These are phyloP conservation scores for Vannuccia rotundouncinata DNA, from an alignment of 2,888 invertebrate genomes.

Conservation along the genomic window DNA sequence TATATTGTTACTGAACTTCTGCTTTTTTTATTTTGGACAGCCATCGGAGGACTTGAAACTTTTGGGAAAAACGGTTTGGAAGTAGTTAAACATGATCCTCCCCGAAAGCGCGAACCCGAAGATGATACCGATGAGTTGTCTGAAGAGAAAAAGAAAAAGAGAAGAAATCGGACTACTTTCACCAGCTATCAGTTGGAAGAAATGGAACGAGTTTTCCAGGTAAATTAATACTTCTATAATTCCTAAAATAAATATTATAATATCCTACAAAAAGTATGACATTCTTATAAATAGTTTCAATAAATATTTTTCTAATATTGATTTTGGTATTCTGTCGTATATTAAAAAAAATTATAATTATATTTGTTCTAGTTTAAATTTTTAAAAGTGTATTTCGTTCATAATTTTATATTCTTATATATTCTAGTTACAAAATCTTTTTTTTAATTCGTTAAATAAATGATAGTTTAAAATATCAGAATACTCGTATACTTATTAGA, in stretches of 20 bases:
- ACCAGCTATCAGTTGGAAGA: constrained; percentile 57
- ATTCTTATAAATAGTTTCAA: too few species aligned
- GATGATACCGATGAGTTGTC: constrained; percentile 36
- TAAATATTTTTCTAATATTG: too few species aligned
- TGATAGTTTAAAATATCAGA: too few species aligned
- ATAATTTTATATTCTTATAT: too few species aligned
- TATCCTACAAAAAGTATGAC: neutral
- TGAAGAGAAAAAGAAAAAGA: constrained; percentile 50
- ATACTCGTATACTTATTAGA: too few species aligned
- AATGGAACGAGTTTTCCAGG: constrained; percentile 54
- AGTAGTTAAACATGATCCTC: neutral
- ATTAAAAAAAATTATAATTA: too few species aligned
- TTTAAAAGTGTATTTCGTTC: too few species aligned
- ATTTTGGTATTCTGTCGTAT: too few species aligned
- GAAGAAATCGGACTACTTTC: constrained; percentile 56
- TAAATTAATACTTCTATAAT: constrained; percentile 4
- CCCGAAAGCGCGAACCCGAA: neutral
- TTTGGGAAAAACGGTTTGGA: neutral
- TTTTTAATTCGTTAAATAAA: too few species aligned
- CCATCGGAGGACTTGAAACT: neutral
- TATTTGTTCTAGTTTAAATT: too few species aligned
- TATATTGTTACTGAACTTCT: too few species aligned
- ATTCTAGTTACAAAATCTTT: too few species aligned
- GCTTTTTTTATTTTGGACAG: neutral
- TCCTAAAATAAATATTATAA: neutral